Evolutionary conservation across 2,113 vertebrate genomes (phyloP).

Genomic region (Myanophis thanlyinensis): DNA sequence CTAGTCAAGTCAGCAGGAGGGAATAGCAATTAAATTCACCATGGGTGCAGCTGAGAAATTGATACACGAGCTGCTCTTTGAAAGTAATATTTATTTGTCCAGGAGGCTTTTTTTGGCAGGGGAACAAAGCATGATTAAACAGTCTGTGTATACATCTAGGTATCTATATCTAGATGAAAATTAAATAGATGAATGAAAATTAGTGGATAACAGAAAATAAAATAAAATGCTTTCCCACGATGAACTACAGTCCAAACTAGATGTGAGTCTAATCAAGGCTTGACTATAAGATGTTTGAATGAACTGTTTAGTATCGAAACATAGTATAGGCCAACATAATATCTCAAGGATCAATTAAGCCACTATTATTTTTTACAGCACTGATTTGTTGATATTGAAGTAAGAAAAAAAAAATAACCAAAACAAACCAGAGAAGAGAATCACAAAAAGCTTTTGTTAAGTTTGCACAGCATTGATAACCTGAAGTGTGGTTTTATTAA

Average conservation of each 20-base stretch:
- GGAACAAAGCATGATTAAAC: constrained; percentile 30
- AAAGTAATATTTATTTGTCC: constrained; percentile 61
- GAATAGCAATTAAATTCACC: constrained; percentile 65
- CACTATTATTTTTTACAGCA: constrained; percentile 24
- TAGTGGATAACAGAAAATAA: not conserved
- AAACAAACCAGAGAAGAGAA: constrained; percentile 50
- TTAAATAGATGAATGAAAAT: constrained; percentile 34
- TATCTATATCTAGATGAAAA: not conserved
- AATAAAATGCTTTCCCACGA: not conserved
- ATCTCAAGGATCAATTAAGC: constrained; percentile 53
- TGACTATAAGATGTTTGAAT: not conserved
- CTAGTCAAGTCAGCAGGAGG: constrained; percentile 57
- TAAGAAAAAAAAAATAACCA: not conserved
- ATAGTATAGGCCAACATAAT: constrained; percentile 32
- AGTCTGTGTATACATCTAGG: not conserved
- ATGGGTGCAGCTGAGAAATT: constrained; percentile 55
- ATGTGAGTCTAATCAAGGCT: not conserved
- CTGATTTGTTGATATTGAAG: constrained; percentile 49
- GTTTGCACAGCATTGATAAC: constrained; percentile 36
- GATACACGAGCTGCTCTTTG: constrained; percentile 64
- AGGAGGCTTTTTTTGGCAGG: constrained; percentile 31
- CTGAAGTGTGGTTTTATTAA: constrained; percentile 39
- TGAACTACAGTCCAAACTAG: constrained; percentile 34
- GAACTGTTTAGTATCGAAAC: constrained; percentile 16
- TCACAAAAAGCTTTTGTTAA: constrained; percentile 48